Evolutionary conservation across 2,888 invertebrate genomes (phyloP).

Genomic region (Troides oblongomaculatus): DNA sequence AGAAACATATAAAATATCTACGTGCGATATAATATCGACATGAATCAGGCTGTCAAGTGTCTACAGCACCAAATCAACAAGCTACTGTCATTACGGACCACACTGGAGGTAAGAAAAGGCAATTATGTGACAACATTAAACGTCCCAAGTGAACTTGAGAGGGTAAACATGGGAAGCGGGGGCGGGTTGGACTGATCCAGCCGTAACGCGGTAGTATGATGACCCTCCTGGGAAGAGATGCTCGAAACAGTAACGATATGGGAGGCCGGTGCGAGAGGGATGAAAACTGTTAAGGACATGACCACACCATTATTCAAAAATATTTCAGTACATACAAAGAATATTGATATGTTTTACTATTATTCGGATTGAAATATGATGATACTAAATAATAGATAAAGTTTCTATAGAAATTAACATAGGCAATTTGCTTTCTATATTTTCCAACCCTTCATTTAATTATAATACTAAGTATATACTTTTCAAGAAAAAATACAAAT

Average conservation of each 20-base stretch:
- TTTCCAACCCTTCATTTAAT: too few relatives aligned
- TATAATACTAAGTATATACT: too few relatives aligned
- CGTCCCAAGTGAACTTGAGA: slow-evolving; percentile 46
- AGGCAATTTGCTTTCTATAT: too few relatives aligned
- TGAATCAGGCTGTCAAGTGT: background rate
- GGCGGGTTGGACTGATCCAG: slow-evolving; percentile 34
- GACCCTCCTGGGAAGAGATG: slow-evolving; percentile 34
- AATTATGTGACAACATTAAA: slow-evolving; percentile 66
- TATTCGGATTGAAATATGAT: too few relatives aligned
- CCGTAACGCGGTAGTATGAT: slow-evolving; percentile 58
- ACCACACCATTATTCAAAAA: background rate
- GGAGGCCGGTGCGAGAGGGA: slow-evolving; percentile 39
- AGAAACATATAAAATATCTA: background rate
- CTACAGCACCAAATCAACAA: slow-evolving; percentile 22
- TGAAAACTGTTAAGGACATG: background rate
- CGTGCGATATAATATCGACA: background rate
- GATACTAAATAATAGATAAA: too few relatives aligned
- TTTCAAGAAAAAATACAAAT: too few relatives aligned
- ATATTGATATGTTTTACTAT: too few relatives aligned
- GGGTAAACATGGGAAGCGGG: slow-evolving; percentile 60
- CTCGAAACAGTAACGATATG: slow-evolving; percentile 41
- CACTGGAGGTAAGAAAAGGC: slow-evolving; percentile 45
- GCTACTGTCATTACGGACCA: slow-evolving; percentile 38
- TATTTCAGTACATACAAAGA: too few relatives aligned
- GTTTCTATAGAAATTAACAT: too few relatives aligned